Base-by-base conservation (phyloP, 1,140 invertebrate species). In the Drosophila quadrilineata region DNA sequence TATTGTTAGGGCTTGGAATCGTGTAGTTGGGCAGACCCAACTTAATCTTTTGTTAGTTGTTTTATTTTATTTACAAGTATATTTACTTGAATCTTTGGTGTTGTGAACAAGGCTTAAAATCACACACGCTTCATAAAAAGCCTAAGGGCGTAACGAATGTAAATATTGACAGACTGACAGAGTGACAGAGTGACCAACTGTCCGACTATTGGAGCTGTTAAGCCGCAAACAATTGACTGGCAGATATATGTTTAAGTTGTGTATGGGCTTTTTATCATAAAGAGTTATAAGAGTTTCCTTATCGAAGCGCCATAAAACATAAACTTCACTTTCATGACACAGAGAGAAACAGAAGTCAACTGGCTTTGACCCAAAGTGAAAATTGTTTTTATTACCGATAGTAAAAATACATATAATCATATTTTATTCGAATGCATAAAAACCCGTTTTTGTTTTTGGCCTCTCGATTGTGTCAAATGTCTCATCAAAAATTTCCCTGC, bases 321-420 rank as follows among this genome's bases (percentile, higher is more conserved):
- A 52, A 52, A 38, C 33, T 31, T 48, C 49, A 28, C 19, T 49
- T 48, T 48, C 38, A 53, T 49, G 19, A 19, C 12, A 17, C 36
- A 31, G 14, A n/a, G n/a, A n/a, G n/a, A n/a, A 9, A 57, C 66
- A 54, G 56, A 66, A 71, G 56, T 71, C 68, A 71, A 66, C 48
- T 31, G 29, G 16, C 31, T 33, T 33, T 52, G 68, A 60, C 54
- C 57, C 22, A 21, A 29, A 70, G 60, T 70, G 63, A 71, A 71
- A 71, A 67, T 71, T 60, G 63, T 60, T 66, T 70, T 71, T 60
- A 71, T 65, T 59, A 66, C 67, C 54, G 68, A 67, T 50, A 59
- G 63, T 67, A 66, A 66, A 65, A 58, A 41, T 43, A 29, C 26
- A 9, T 21, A 53, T 48, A 54, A 43, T 52, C 22, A 54, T 46